A percentile compares a stretch with the other conserved stretches of the same genome.
Conservation (phyloP, 2,797 vertebrate species). For the Hirundo rustica region DNA sequence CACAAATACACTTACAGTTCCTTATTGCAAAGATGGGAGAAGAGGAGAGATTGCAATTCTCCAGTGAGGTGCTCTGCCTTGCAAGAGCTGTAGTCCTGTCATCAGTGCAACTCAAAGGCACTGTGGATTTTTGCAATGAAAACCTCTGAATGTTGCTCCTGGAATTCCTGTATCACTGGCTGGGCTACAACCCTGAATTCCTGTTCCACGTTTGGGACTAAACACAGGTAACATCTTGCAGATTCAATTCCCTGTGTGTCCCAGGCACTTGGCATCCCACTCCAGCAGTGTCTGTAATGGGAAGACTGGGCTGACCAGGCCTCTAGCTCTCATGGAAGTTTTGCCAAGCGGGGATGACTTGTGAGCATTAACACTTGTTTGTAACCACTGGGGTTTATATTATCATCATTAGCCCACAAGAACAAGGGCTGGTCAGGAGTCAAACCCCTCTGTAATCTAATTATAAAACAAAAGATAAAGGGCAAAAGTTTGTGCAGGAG, state of each 20-base stretch:
- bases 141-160: not conserved
- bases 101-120: not conserved
- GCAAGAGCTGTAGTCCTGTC: not conserved
- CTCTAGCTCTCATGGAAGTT: not conserved
- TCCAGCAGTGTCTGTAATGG: not conserved
- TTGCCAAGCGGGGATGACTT: not conserved
- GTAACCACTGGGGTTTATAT: fast-evolving
- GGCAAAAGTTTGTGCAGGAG: not conserved
- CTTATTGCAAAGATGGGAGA: not conserved
- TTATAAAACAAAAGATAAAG: not conserved
- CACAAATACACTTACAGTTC: not conserved
- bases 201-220: not conserved
- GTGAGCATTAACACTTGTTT: not conserved
- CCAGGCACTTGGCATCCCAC: not conserved
- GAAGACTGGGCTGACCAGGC: not conserved
- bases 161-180: not conserved
- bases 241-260: fast-evolving
- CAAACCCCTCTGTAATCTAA: not conserved
- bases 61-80: not conserved
- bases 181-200: not conserved
- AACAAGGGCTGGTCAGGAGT: not conserved
- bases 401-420: not conserved
- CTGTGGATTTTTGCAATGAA: not conserved
- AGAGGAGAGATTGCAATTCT: not conserved
- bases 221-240: not conserved